Evolutionary conservation across 2,888 invertebrate species (phyloP), one percentile per base, ranked within the genome.

Genomic region (Hemithea aestivaria): DNA sequence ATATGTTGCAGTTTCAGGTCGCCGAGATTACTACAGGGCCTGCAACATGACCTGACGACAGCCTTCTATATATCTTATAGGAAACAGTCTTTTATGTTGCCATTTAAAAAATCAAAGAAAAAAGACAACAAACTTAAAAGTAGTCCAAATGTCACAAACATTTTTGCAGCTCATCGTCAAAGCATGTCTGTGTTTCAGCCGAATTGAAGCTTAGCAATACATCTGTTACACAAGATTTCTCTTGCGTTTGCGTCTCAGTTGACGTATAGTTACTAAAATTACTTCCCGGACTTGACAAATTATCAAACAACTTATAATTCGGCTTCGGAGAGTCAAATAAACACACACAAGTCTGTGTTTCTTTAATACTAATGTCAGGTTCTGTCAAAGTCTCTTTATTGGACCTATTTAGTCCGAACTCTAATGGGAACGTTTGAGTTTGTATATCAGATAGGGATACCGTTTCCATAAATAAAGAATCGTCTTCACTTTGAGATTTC

Each of bases 331-430:
- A 71, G 1, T 81, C 80, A 9, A 63, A 72, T 0, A 69, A 46
- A 35, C 84, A 84, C 1, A 68, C 45, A 10, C 84, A 85, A 0
- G 85, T 87, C 7, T 87, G 85, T 0, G 85, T 84, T 7, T 82
- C 83, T 23, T 85, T 84, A 0, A 82, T 76, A 23, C 73, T 81
- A 7, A 76, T 50, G 45, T 82, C 80, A 0, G 73, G 70, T 0
- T 71, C 73, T 0, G 77, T 79, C 0, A 73, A 54, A 0, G 82
- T 85, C 9, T 80, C 74, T 16, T 83, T 85, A 11, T 82, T 58
- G 0, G 69, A 76, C 0, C 72, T 53, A 22, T 68, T 74, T 4
- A 76, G 36, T 0, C 73, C 79, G 23, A 83, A 81, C 25, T 83
- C 83, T 0, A 74, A 1, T 0, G 83, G 79, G n/a, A 75, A 72